Base-by-base conservation (phyloP, 2,797 vertebrate genomes). In the Novumbra hubbsi region DNA sequence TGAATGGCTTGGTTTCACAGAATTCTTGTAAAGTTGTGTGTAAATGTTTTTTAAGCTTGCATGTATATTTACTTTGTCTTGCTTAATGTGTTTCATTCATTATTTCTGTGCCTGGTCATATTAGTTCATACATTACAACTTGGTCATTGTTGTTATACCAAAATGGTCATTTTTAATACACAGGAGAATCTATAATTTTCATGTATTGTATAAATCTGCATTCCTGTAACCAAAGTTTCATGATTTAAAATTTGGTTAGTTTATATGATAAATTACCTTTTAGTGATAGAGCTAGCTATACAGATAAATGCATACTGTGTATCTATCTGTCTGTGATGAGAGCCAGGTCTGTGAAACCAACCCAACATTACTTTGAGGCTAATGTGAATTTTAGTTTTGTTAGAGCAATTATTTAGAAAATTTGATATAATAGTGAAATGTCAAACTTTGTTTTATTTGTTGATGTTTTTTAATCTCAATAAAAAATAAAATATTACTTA, bases 401-500 rank as follows among this genome's bases (percentile, higher is more conserved):
- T 82, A 84, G 12, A 77, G 65, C 74, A 57, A 73, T 88, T 77
- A 71, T 80, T 85, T 86, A 89, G 84, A 88, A 83, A 81, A 66
- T 78, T 79, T 80, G 74, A 79, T 71, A 73, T 87, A 75, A 84
- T 83, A 52, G 86, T 88, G 88, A 91, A 90, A 86, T 81, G 76
- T 83, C 72, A 72, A 80, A 84, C 78, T 80, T 67, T 0, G 71
- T 89, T 89, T 86, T 87, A 78, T 77, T 60, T 83, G 84, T 77
- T 57, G 32, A 55, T 45, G 30, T 32, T 32, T 65, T 32, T 65
- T 65, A 8, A 32, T 65, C 30, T 65, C 27, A 65, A 64, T 64
- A 64, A 65, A 65, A 65, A 12, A 11, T 27, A 0, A 60, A 57
- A 60, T 24, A 4, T 60, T 4, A 60, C 21, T 60, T 60, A 60